Conservation (phyloP, 2,888 invertebrate species). For the Netelia melanura region DNA sequence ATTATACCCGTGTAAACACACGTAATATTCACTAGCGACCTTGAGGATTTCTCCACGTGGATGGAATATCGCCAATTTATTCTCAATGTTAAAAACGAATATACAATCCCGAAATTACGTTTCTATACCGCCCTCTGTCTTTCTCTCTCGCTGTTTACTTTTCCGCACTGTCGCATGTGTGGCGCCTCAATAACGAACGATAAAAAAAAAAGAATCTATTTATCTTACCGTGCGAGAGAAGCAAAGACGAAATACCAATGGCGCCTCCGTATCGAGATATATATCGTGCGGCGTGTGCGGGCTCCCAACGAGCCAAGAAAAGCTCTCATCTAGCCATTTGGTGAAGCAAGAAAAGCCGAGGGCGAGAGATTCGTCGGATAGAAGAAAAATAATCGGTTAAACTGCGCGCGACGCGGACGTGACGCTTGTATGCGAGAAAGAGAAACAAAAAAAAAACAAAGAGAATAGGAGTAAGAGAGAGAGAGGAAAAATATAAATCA, state of each 20-base stretch:
- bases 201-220: constrained; percentile 53
- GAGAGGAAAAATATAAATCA: constrained; percentile 6
- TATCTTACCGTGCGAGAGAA: constrained; percentile 44
- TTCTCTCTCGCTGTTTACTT: constrained; percentile 16
- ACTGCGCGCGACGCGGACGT: constrained; percentile 21
- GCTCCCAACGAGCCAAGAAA: constrained; percentile 36
- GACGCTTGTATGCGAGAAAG: not conserved
- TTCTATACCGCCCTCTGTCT: constrained; percentile 8
- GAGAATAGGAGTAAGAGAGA: no score
- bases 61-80: constrained; percentile 55
- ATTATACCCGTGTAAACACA: not conserved
- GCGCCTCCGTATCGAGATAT: constrained; percentile 12
- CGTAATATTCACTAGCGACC: not conserved
- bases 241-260: constrained; percentile 26
- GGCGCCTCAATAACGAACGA: constrained; percentile 51
- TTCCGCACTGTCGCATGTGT: constrained; percentile 24
- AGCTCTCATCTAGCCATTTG: constrained; percentile 8
- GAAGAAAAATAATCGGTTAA: constrained; percentile 53
- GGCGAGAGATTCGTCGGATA: constrained; percentile 16
- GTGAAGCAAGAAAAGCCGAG: not conserved
- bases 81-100: not conserved
- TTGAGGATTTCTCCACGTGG: constrained; percentile 48
- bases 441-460: not conserved
- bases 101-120: not conserved
- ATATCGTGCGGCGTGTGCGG: not conserved